Base-by-base conservation (phyloP, 2,888 invertebrate genomes). In the Andrena praecox region DNA sequence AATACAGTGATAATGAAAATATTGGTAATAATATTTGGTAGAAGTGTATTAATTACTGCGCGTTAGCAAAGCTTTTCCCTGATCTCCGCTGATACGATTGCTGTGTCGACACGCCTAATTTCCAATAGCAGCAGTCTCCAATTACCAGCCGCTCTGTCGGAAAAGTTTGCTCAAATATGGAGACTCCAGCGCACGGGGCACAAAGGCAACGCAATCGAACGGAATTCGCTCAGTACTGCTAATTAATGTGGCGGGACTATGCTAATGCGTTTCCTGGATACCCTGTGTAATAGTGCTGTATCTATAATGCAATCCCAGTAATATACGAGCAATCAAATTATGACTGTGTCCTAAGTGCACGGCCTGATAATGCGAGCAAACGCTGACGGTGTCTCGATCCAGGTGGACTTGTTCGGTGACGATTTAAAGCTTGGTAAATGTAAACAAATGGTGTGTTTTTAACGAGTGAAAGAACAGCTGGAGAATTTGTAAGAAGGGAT, bases 301-400 rank as follows among this genome's bases (percentile, higher is more conserved):
- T 80, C 60, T 60, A 80, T 62, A 80, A 62, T 62, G 67, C 60
- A 66, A 80, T 54, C 62, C 60, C 64, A 71, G 54, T 48, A 54
- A 80, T 80, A 80, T 48, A 80, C 27, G 7, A 16, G 33, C 60
- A 67, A 71, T 80, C 67, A 48, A 71, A 62, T 67, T 80, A 54
- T 35, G 67, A 67, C 42, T 56, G 16, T 27, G 24, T 24, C 3
- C 16, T 27, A 66, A 79, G 80, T 54, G 70, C 42, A 42, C 35
- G 27, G 63, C 50, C 50, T 29, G 56, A 56, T 27, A 42, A 42
- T 56, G 27, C 16, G 24, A 10, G 20, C 63, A 48, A 68, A n/a
- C 33, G 33, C 62, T 62, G 70, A 52, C 68, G 24, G 16, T 27
- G 68, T 42, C 35, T 56, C 35, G 24, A 56, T 69, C 27, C n/a